A percentile compares a stretch with the other conserved stretches of the same genome.
These are phyloP conservation scores for Dasyurus viverrinus DNA, from an alignment of 2,113 vertebrate species.

Conservation along the genomic window DNA sequence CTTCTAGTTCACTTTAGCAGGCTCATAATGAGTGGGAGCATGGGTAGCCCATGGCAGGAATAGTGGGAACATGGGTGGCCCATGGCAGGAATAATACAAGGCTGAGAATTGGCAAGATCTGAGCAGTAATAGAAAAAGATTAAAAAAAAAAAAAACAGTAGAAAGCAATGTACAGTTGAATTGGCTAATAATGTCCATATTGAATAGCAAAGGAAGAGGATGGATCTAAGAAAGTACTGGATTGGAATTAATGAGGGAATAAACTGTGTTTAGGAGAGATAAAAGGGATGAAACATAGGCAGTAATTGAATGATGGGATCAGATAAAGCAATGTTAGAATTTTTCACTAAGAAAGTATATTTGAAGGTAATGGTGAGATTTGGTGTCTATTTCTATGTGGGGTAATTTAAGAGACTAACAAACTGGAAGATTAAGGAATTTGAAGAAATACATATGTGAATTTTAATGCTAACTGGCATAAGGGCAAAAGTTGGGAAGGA, in stretches of 20 bases:
- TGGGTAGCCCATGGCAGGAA: neutral
- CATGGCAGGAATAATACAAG: neutral
- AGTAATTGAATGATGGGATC: neutral
- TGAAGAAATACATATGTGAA: neutral
- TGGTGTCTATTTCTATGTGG: neutral
- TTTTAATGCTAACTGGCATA: neutral
- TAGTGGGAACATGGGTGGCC: neutral
- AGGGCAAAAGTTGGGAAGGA: neutral
- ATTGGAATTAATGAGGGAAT: neutral
- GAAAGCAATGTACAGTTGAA: neutral
- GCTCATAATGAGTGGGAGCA: neutral
- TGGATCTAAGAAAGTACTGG: neutral
- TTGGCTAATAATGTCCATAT: neutral
- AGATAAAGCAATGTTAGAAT: neutral
- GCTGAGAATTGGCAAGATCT: neutral
- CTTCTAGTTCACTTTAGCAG: neutral
- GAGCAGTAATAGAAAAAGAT: neutral
- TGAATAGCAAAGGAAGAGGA: neutral
- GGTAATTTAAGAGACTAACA: neutral
- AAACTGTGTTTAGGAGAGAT: neutral
- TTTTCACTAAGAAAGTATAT: neutral
- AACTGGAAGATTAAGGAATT: neutral
- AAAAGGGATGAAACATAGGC: neutral
- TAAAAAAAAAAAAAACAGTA: neutral
- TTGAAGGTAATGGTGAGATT: neutral